Evolutionary conservation across 1,140 invertebrate species (phyloP), one percentile per base, ranked within the genome.

Genomic region (Phymorhynchus buccinoides): DNA sequence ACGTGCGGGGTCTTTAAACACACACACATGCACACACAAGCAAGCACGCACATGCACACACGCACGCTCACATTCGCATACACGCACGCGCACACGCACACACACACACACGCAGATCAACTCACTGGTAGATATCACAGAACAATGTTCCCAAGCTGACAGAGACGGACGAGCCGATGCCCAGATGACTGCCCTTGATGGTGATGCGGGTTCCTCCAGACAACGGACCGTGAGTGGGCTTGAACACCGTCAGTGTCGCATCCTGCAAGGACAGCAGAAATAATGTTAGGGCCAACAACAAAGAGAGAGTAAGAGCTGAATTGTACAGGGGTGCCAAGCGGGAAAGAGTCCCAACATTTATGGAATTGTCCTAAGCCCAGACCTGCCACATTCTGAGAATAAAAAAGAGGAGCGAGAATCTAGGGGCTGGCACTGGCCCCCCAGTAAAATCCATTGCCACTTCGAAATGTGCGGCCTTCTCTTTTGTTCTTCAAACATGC

Each of bases 121-220:
- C 56, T 62, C 22, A 62, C 56, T 6, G n/a, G 6, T 14, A 4
- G 12, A 62, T 4, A 27, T 62, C 0, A 62, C 56, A 62, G 56
- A 0, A 4, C 18, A 22, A 27, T 16, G 12, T 0, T 16, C 56
- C 56, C 22, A 62, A 27, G 56, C 18, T 62, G 6, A 62, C 22
- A 4, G 22, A 6, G 18, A 62, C 56, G 44, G 37, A 41, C 30
- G 96, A 97, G 7, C 98, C 98, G 91, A 99, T 97, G 92, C 99
- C 98, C 42, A 99, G 93, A 93, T 98, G 97, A 88, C 96, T 95
- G 39, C 98, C 98, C 86, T 96, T 96, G 83, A 99, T 96, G 1
- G 97, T 97, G 75, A 99, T 93, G 88, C 96, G 96, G 0, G 98
- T 99, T 3, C 98, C 98, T 41, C 98, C 98, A 87, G 97, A 97